These are phyloP conservation scores for Hapalemur alaotrensis DNA, from an alignment of 2,797 vertebrate genomes.

Conservation along the genomic window DNA sequence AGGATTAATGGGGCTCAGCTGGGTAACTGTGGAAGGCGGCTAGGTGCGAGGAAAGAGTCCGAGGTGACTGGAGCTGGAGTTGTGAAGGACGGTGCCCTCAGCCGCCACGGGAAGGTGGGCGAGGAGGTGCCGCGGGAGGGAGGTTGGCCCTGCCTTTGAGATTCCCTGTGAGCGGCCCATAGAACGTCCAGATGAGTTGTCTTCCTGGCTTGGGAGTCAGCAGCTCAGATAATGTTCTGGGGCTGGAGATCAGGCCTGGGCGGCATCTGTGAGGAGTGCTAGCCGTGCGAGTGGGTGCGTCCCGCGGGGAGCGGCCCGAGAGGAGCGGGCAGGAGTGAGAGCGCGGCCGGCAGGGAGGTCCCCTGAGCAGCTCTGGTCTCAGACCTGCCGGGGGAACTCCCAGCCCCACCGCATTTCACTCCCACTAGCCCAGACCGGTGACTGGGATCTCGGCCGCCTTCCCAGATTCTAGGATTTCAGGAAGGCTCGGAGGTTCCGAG, in stretches of 20 bases:
- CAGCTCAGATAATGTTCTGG: neutral
- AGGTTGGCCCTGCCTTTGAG: neutral
- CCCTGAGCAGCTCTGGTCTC: neutral
- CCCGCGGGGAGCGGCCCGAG: neutral
- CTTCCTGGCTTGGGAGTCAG: neutral
- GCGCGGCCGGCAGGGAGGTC: neutral
- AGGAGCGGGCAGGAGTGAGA: too few species aligned
- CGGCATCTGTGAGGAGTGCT: neutral
- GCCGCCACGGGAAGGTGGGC: neutral
- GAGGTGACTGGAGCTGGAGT: neutral
- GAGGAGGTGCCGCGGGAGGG: neutral
- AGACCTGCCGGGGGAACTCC: neutral
- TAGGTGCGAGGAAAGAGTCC: neutral
- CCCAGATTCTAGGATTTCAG: neutral
- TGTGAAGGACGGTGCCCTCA: neutral
- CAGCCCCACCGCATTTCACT: neutral
- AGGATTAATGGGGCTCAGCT: neutral
- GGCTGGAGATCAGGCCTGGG: neutral
- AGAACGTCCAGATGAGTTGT: neutral
- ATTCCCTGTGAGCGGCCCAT: neutral
- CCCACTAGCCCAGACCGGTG: neutral
- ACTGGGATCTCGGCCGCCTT: neutral
- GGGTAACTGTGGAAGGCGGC: neutral
- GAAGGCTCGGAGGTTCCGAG: neutral
- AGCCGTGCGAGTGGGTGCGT: neutral